Base-by-base conservation (phyloP, 2,797 vertebrate species). In the Todus mexicanus region DNA sequence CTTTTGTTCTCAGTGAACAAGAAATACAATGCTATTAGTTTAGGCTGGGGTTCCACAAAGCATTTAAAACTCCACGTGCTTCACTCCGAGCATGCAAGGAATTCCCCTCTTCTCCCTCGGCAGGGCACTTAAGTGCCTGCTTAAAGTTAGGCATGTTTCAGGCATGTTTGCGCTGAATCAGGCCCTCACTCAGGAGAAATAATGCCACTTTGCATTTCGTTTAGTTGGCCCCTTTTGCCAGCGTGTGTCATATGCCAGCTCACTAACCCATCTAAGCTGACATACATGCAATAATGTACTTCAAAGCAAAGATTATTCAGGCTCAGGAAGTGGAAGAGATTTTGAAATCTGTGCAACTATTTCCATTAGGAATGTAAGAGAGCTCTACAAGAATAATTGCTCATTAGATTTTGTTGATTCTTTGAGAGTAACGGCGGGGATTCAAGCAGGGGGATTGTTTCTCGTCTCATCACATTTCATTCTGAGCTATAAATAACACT, bases 1-100 rank as follows among this genome's bases (percentile, higher is more conserved):
- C 87, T 95, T 94, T 93, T 95, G 92, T 95, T 95, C 79, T 89
- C 9, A 0, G 60, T 35, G 61, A 93, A 40, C 45, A 69, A 94
- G 74, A 88, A 94, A 86, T 88, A 88, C 87, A 84, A 86, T 82
- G 80, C 70, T 91, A 60, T 91, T 84, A 92, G 86, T 85, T 95
- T 93, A 93, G 84, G 79, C 76, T 90, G 72, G 76, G 56, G 63
- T 92, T 92, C 87, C 74, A 82, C 71, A 87, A 82, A 87, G 85
- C 89, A 89, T 68, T 95, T 92, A 90, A 96, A n/a, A 91, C 63
- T 73, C 51, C 77, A 50, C 2, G 4, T 84, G 64, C 51, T 69
- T 51, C 27, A 20, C 70, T 78, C 50, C 53, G 91, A 86, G 74
- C 61, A 63, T 19, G 56, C 17, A 57, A 68, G 48, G 29, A 84